Base-by-base conservation (phyloP, 30 jellyfish, hydroid and myxozoan genomes). In the Hydractinia echinata region DNA sequence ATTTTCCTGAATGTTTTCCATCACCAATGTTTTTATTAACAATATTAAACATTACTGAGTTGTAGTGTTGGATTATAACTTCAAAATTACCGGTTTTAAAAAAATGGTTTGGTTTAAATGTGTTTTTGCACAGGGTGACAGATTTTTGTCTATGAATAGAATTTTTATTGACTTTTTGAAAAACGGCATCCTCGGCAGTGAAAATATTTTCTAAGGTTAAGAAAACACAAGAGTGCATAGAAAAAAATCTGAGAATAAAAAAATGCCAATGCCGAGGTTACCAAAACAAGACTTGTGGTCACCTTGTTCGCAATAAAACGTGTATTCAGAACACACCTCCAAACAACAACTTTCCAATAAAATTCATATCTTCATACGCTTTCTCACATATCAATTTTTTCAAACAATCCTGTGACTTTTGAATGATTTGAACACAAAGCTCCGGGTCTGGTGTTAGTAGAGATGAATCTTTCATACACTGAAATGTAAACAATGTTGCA, bases 391-490 rank as follows among this genome's bases (percentile, higher is more conserved):
- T 77, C 73, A 77, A 50, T n/a, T 77, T 77, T 55, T 77, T 53
- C 15, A 77, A 14, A 8, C 50, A 51, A 54, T 48, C 55, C 15
- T 77, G 85, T 5, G 85, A 61, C 60, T 77, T 77, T 77, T 39
- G 30, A 51, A 77, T 77, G 1, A 77, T 79, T 0, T 61, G 13
- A 49, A 77, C 6, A 60, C 78, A 77, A 53, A 19, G 53, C 30
- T 77, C 79, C 51, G 85, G 85, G 30, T 77, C 85, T 54, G 85
- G 81, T 9, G 55, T 15, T 50, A 52, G 55, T 13, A 77, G n/a
- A 50, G 53, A 53, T 5, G 10, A 20, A 20, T 54, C 79, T 13
- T 16, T 55, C 81, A 54, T 77, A 18, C 79, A 77, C 78, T 55
- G 81, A 77, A 77, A 10, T 9, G 77, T 6, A 71, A 71, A 8